A percentile compares a stretch with the other conserved stretches of the same genome.
Evolutionary conservation across 2,888 invertebrate genomes (phyloP).

Genomic region (Bombyx huttoni): DNA sequence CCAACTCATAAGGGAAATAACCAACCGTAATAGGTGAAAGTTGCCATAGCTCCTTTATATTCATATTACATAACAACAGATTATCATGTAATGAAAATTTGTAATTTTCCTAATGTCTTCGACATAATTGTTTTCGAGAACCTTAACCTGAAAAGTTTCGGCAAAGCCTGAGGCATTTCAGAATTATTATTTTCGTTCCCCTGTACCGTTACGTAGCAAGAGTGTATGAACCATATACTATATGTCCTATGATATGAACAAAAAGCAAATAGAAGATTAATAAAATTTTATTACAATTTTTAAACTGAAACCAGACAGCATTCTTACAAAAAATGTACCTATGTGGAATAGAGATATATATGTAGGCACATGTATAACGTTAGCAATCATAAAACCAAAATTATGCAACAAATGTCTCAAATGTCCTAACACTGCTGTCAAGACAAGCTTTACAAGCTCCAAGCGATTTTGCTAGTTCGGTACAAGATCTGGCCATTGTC

Average conservation of each 20-base stretch:
- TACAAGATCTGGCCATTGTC: too few relatives aligned
- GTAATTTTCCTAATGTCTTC: slow-evolving; percentile 1
- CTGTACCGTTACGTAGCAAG: neutral
- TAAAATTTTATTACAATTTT: neutral
- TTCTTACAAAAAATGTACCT: too few relatives aligned
- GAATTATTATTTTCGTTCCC: neutral
- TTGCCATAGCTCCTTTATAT: neutral
- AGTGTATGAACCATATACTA: neutral
- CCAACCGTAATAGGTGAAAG: neutral
- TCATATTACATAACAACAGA: neutral
- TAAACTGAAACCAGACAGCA: too few relatives aligned
- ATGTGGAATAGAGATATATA: too few relatives aligned
- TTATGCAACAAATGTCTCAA: too few relatives aligned
- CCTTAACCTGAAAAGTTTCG: slow-evolving; percentile 3
- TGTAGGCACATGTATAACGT: too few relatives aligned
- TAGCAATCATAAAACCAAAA: too few relatives aligned
- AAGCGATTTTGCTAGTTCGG: too few relatives aligned
- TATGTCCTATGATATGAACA: neutral
- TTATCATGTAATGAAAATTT: neutral
- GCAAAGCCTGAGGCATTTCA: neutral
- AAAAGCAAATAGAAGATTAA: neutral
- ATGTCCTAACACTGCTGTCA: too few relatives aligned
- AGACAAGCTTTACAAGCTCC: too few relatives aligned
- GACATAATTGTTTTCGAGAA: slow-evolving; percentile 1
- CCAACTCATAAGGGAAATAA: too few relatives aligned